Conservation (phyloP, 1,140 invertebrate genomes). For the Sipha flava region DNA sequence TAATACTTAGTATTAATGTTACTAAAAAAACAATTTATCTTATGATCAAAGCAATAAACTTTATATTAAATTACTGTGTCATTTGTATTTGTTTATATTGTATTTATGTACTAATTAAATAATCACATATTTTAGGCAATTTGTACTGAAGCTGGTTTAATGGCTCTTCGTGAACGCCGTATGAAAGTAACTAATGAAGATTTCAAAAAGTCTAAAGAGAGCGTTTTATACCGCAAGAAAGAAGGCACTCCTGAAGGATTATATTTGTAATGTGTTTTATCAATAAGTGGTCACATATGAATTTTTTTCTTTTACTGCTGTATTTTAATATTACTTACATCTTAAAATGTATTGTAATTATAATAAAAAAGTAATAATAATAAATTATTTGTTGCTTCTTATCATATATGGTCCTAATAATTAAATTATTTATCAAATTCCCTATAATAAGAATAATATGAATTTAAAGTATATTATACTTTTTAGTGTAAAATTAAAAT, state of each 20-base stretch:
- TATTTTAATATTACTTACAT: too few relatives aligned
- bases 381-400: too few relatives aligned
- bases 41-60: too few relatives aligned
- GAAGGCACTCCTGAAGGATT: slow-evolving; percentile 98
- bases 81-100: not conserved
- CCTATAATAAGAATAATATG: too few relatives aligned
- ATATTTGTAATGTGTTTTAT: slow-evolving; percentile 68
- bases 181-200: slow-evolving; percentile 99
- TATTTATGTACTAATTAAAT: not conserved
- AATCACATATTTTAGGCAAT: slow-evolving; percentile 66
- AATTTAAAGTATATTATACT: too few relatives aligned
- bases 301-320: not conserved
- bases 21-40: too few relatives aligned
- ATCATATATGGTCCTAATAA: too few relatives aligned
- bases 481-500: too few relatives aligned
- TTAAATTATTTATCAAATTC: too few relatives aligned
- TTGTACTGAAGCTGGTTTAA: slow-evolving; percentile 96
- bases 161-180: slow-evolving; percentile 91
- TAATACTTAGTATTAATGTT: too few relatives aligned
- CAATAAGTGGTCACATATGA: not conserved
- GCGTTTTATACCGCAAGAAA: slow-evolving; percentile 97
- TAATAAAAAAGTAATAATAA: too few relatives aligned
- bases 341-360: too few relatives aligned
- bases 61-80: not conserved
- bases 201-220: slow-evolving; percentile 99